These are phyloP conservation scores for Panonychus citri DNA, from an alignment of 1,140 invertebrate genomes.

Conservation along the genomic window DNA sequence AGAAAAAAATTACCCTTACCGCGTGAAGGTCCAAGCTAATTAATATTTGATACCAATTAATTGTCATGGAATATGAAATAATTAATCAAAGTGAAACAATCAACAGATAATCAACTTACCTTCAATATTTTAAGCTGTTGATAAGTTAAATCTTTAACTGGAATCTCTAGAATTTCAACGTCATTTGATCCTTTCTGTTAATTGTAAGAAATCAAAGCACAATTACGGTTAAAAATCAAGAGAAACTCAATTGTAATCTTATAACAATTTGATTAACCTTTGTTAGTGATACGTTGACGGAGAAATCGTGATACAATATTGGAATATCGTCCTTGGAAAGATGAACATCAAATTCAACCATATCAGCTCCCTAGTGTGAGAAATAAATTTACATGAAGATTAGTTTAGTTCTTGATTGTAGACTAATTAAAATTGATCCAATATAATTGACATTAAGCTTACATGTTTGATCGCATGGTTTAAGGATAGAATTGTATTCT, in stretches of 20 bases:
- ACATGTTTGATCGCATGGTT: conserved; percentile 54
- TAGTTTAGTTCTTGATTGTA: neutral
- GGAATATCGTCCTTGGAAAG: conserved; percentile 78
- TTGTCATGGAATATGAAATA: too few species aligned
- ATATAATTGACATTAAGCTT: conserved; percentile 13
- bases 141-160: conserved; percentile 67
- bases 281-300: conserved; percentile 59
- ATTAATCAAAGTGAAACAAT: too few species aligned
- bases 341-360: conserved; percentile 91
- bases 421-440: neutral
- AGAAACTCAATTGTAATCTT: neutral
- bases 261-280: conserved; percentile 43
- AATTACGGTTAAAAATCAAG: conserved; percentile 2
- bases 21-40: too few species aligned
- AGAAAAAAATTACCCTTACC: too few species aligned
- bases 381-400: neutral
- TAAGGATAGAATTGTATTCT: conserved; percentile 85
- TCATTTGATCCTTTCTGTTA: conserved; percentile 36
- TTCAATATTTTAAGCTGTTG: conserved; percentile 69
- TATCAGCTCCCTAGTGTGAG: conserved; percentile 44
- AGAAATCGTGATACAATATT: conserved; percentile 86
- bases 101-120: conserved; percentile 12
- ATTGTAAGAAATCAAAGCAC: too few species aligned
- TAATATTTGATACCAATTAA: too few species aligned
- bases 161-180: conserved; percentile 57